These are phyloP conservation scores for Agrochola macilenta DNA, from an alignment of 2,888 invertebrate genomes.

Conservation along the genomic window DNA sequence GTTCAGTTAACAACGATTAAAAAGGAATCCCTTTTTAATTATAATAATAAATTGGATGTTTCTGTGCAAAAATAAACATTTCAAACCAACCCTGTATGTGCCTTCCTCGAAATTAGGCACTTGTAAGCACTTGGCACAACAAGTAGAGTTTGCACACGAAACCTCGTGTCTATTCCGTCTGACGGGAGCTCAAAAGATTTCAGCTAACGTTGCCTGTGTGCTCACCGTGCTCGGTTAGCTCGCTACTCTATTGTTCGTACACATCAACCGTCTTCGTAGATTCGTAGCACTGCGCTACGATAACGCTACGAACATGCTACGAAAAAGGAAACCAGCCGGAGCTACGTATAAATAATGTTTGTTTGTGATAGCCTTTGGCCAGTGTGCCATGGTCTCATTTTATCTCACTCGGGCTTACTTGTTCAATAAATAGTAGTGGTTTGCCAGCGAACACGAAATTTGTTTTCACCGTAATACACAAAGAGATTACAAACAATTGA, in stretches of 20 bases:
- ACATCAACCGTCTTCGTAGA: constrained; percentile 73
- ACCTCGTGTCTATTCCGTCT: constrained; percentile 77
- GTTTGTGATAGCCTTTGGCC: constrained; percentile 64
- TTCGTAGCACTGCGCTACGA: constrained; percentile 68
- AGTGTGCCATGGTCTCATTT: constrained; percentile 35
- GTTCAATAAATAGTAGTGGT: constrained; percentile 43
- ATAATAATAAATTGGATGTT: constrained; percentile 32
- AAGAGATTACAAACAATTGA: constrained; percentile 55
- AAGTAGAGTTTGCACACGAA: constrained; percentile 74
- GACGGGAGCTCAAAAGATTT: constrained; percentile 83
- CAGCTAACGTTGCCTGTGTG: constrained; percentile 73
- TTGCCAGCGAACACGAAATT: constrained; percentile 9
- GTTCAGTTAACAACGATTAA: constrained; percentile 52
- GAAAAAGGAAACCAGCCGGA: constrained; percentile 59
- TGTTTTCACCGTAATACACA: constrained; percentile 34
- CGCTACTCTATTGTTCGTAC: constrained; percentile 80
- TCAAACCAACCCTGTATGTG: constrained; percentile 36
- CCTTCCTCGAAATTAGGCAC: constrained; percentile 71
- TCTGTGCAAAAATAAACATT: constrained; percentile 52
- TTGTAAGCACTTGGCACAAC: constrained; percentile 73
- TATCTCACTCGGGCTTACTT: constrained; percentile 30
- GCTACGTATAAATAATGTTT: constrained; percentile 63
- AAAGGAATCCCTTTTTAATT: constrained; percentile 34
- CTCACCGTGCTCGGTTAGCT: constrained; percentile 76
- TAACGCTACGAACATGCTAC: constrained; percentile 68